Evolutionary conservation across 2,888 invertebrate genomes (phyloP), one percentile per base, ranked within the genome.

Genomic region (Malachius bipustulatus): DNA sequence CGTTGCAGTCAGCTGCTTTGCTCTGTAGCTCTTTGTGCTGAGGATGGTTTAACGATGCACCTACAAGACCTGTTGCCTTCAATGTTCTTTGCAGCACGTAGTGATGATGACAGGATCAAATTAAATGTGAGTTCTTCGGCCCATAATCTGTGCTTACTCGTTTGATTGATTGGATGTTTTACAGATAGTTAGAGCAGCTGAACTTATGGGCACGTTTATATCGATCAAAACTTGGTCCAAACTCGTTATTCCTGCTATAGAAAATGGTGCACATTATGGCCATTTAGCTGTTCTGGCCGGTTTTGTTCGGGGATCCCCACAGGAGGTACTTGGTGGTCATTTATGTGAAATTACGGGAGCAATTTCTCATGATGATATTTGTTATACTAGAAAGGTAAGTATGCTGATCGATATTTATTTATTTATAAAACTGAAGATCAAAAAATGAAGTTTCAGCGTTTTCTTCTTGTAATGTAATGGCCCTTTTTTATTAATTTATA

Each of bases 191-290:
- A 69, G 70, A 31, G 73, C 81, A 2, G 74, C 81, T 1, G 75
- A 80, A 54, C 63, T 82, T 32, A 69, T 85, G 43, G 87, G 84
- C 8, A 75, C 77, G 52, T 88, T 88, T 62, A 77, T 87, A 30
- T 65, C 66, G 0, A 74, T 77, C 0, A 65, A 70, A 12, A 70
- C 75, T 0, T 83, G 80, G 73, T 75, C 73, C 60, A 71, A 75
- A 27, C 59, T 82, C 3, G 56, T 82, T n/a, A 62, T 79, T 37
- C 69, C 76, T 0, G 71, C 73, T 3, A 60, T 80, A 35, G 75
- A 77, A 43, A 67, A 67, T 34, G 59, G 56, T 15, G 55, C 65
- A 8, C 64, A 66, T 34, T 53, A 56, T 40, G 71, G 71, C 2
- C 69, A 72, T 31, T 60, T 83, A 3, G 56, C 67, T 14, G 69